phyloP scores from a whole-genome alignment of 2,888 invertebrate genomes.

The Harmothoe impar region DNA sequence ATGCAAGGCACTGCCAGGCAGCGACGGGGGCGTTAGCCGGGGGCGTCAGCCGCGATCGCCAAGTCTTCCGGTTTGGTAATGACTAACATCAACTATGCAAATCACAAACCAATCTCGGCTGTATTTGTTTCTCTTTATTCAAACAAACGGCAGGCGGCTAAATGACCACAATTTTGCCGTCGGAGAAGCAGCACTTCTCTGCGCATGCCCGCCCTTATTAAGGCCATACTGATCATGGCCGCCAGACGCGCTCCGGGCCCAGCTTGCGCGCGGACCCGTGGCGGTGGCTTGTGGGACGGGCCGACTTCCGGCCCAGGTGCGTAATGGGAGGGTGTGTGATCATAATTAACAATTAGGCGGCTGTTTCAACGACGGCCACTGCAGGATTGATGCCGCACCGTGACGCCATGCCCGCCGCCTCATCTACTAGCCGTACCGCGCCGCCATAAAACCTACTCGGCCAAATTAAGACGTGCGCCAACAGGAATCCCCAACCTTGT shows the following conservation, averaged over 20 bases:
- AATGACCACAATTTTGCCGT: slow-evolving; percentile 25
- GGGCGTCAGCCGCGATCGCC: background rate
- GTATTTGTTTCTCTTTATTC: slow-evolving; percentile 58
- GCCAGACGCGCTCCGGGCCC: background rate
- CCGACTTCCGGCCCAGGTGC: slow-evolving; percentile 53
- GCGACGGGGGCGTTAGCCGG: too few species aligned
- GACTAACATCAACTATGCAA: slow-evolving; percentile 54
- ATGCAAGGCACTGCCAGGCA: too few species aligned
- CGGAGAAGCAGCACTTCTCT: background rate
- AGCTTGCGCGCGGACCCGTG: background rate
- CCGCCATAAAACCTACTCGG: background rate
- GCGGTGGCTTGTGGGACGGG: background rate
- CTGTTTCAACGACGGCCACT: background rate
- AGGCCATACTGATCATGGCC: background rate
- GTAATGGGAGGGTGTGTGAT: slow-evolving; percentile 44
- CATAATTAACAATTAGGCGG: slow-evolving; percentile 53
- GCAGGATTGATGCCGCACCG: background rate
- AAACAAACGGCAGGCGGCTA: background rate
- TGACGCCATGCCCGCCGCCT: background rate
- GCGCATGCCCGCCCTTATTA: background rate
- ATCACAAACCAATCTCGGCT: slow-evolving; percentile 38
- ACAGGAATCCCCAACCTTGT: too few species aligned
- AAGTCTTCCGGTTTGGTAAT: background rate
- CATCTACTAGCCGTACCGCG: background rate
- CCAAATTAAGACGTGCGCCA: background rate